Evolutionary conservation across 2,888 invertebrate species (phyloP).

Genomic region (Melinaea menophilus): DNA sequence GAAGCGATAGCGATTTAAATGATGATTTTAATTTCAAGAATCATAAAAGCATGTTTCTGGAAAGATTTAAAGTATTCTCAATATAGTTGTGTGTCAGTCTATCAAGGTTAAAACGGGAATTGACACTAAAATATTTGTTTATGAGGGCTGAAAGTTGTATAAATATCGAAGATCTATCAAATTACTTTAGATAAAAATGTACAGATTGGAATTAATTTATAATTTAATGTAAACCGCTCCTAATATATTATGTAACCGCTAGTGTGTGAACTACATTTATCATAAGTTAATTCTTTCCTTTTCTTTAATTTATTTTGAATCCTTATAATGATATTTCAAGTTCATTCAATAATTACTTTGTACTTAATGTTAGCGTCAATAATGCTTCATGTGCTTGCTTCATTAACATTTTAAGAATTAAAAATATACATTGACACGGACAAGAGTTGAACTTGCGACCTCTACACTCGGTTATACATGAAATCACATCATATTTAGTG

Average conservation of each 20-base stretch:
- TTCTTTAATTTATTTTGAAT: constrained; percentile 23
- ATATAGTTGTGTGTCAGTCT: neutral
- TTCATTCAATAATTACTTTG: neutral
- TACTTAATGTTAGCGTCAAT: too few species aligned
- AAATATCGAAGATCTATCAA: too few species aligned
- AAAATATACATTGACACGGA: too few species aligned
- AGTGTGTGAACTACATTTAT: constrained; percentile 61
- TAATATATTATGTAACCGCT: constrained; percentile 40
- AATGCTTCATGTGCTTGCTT: too few species aligned
- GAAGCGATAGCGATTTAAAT: constrained; percentile 31
- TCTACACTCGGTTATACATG: too few species aligned
- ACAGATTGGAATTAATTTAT: neutral
- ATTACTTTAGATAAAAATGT: neutral
- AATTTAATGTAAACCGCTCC: constrained; percentile 35
- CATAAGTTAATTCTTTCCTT: constrained; percentile 47
- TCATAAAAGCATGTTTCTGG: neutral
- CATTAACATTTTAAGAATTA: too few species aligned
- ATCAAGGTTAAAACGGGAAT: neutral
- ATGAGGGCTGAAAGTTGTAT: too few species aligned
- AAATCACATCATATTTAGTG: too few species aligned
- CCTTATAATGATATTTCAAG: constrained; percentile 13
- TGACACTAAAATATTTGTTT: too few species aligned
- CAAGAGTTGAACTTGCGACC: too few species aligned
- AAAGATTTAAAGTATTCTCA: neutral
- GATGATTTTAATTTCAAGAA: too few species aligned